Percentiles rank a stretch among this genome's conserved stretches.
Evolutionary conservation across 2,113 vertebrate genomes (phyloP).

Genomic region (Zootoca vivipara): DNA sequence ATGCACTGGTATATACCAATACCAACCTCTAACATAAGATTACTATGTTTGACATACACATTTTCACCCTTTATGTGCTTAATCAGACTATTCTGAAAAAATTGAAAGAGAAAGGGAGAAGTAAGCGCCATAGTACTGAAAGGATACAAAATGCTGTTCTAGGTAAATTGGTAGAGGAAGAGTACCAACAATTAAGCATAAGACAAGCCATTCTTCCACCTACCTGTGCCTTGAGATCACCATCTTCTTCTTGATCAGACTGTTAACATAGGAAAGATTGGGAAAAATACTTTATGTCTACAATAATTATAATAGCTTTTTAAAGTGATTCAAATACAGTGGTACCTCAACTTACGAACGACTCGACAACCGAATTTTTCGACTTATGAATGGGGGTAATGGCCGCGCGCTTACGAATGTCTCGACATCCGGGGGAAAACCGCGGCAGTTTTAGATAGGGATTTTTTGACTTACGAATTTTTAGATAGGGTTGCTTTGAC

Average conservation of each 20-base stretch:
- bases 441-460: no score
- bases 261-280: conserved; percentile 81
- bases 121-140: conserved; percentile 74
- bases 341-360: no score
- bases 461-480: no score
- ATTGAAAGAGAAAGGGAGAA: conserved; percentile 80
- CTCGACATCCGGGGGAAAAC: no score
- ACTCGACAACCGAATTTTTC: no score
- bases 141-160: conserved; percentile 68
- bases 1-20: conserved; percentile 84
- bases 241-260: conserved; percentile 95
- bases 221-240: conserved; percentile 84
- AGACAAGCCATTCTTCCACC: conserved; percentile 57
- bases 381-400: no score
- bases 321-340: neutral
- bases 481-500: no score
- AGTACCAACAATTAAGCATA: conserved; percentile 22
- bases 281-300: neutral
- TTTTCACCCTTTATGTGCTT: conserved; percentile 93
- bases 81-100: conserved; percentile 95
- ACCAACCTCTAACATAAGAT: conserved; percentile 99
- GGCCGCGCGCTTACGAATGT: no score
- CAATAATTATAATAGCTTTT: neutral
- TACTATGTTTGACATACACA: conserved; percentile 98
- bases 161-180: conserved; percentile 50